Percentiles rank a stretch among this genome's conserved stretches.
These are phyloP conservation scores for Sparidentex hasta DNA, from an alignment of 2,797 vertebrate species.

Conservation along the genomic window DNA sequence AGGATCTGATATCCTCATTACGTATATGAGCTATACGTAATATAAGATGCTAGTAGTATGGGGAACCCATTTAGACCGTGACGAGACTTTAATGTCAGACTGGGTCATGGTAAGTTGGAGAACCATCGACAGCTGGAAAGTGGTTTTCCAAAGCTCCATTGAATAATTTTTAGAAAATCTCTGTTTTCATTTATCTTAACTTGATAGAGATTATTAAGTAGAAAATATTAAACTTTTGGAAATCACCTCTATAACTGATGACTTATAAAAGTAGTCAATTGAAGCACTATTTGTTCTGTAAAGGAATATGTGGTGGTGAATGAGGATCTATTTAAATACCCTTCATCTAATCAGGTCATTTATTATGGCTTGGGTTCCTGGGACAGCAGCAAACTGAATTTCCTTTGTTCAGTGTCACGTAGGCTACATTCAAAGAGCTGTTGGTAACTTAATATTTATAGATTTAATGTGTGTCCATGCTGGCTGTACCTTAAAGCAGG, in stretches of 20 bases:
- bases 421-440: neutral
- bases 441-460: too few relatives aligned
- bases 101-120: neutral
- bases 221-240: constrained; percentile 18
- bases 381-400: constrained; percentile 27
- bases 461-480: neutral
- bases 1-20: constrained; percentile 19
- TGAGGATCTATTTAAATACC: constrained; percentile 56
- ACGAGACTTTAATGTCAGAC: neutral
- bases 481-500: constrained; percentile 94
- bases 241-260: constrained; percentile 16
- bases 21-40: constrained; percentile 5
- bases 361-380: constrained; percentile 40
- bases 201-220: neutral
- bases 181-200: neutral
- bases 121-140: neutral
- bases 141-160: constrained; percentile 1
- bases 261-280: neutral
- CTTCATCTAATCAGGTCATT: constrained; percentile 56
- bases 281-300: constrained; percentile 13
- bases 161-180: neutral
- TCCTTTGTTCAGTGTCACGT: constrained; percentile 34
- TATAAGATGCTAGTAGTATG: neutral
- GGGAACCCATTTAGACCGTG: neutral
- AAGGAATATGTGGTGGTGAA: constrained; percentile 21